phyloP scores from a whole-genome alignment of 2,797 vertebrate species.

The Bradypodion ventrale region DNA sequence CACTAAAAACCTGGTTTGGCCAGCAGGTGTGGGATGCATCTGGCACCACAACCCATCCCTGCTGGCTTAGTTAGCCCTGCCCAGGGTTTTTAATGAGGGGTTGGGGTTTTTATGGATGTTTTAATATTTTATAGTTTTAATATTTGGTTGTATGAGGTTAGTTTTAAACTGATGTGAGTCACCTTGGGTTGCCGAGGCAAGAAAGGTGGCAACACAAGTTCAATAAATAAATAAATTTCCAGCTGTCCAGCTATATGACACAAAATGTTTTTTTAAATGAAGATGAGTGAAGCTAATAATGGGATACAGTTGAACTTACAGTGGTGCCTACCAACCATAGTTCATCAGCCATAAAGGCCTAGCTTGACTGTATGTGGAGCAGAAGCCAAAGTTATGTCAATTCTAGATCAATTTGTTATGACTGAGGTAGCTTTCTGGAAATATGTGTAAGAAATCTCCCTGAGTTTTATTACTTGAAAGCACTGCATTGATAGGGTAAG shows the following conservation, averaged over 20 bases:
- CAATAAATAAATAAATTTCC: too few relatives aligned
- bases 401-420: slow-evolving; percentile 58
- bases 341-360: slow-evolving; percentile 36
- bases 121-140: too few relatives aligned
- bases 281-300: slow-evolving; percentile 48
- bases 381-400: slow-evolving; percentile 58
- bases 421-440: slow-evolving; percentile 61
- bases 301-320: slow-evolving; percentile 45
- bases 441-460: slow-evolving; percentile 67
- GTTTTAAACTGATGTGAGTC: too few relatives aligned
- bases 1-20: too few relatives aligned
- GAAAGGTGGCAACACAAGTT: too few relatives aligned
- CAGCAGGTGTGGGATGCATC: too few relatives aligned
- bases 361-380: slow-evolving; percentile 35
- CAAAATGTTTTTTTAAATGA: slow-evolving; percentile 32
- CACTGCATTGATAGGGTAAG: slow-evolving; percentile 69
- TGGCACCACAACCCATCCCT: too few relatives aligned
- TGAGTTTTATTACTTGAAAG: slow-evolving; percentile 72
- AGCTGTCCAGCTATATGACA: slow-evolving; percentile 38
- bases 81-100: too few relatives aligned
- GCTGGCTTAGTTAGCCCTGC: too few relatives aligned
- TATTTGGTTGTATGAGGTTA: too few relatives aligned
- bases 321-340: slow-evolving; percentile 28
- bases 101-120: too few relatives aligned
- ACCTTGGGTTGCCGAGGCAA: too few relatives aligned